Evolutionary conservation across 92 coral and sea anemone species (phyloP).

Genomic region (Actinernus sp.): DNA sequence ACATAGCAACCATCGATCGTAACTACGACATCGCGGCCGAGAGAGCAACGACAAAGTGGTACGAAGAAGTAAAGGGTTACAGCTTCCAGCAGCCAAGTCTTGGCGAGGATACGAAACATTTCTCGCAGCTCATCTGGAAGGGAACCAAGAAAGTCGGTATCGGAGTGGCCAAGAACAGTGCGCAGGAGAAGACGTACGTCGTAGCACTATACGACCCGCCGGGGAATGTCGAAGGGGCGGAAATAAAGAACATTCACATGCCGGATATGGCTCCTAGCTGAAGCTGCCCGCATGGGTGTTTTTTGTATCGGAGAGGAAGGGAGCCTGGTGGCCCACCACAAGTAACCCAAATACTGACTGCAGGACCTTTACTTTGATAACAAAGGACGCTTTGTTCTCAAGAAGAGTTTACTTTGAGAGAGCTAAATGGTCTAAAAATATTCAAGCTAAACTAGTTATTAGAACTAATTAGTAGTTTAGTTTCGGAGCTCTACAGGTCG

Average conservation of each 20-base stretch:
- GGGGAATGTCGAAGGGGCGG: constrained; percentile 57
- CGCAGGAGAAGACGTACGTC: constrained; percentile 59
- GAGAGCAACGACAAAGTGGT: constrained; percentile 82
- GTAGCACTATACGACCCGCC: constrained; percentile 89
- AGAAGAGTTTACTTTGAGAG: too few species aligned
- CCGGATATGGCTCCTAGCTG: constrained; percentile 38
- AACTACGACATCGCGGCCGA: constrained; percentile 78
- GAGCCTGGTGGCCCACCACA: too few species aligned
- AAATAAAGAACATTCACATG: constrained; percentile 50
- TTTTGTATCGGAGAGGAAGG: too few species aligned
- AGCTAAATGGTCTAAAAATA: too few species aligned
- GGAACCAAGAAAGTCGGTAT: constrained; percentile 74
- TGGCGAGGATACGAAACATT: constrained; percentile 60
- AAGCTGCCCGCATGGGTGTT: background rate
- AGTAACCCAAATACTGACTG: too few species aligned
- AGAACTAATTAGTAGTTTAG: too few species aligned
- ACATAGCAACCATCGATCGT: constrained; percentile 61
- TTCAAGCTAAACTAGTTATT: too few species aligned
- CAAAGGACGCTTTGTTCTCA: too few species aligned
- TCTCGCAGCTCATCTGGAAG: constrained; percentile 86
- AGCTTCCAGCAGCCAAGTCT: constrained; percentile 75
- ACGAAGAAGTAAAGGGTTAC: constrained; percentile 75
- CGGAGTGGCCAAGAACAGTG: constrained; percentile 63
- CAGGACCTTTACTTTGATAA: too few species aligned
- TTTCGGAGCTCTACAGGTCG: too few species aligned